A percentile compares a stretch with the other conserved stretches of the same genome.
These are phyloP conservation scores for Cavia porcellus DNA, from an alignment of 2,113 vertebrate species.

Conservation along the genomic window DNA sequence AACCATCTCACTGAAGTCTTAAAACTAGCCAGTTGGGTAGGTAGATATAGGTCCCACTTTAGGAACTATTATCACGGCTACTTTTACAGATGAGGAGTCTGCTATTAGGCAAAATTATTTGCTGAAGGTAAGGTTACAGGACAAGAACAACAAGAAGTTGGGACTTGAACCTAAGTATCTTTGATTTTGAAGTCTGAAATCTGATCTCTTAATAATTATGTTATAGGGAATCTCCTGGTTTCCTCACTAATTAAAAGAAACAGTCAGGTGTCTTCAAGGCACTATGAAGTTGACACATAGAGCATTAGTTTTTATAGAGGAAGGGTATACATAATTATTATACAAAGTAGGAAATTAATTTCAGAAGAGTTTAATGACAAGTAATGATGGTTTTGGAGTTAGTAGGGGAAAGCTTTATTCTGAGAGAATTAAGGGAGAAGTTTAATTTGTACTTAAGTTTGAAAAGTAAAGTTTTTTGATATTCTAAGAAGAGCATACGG, in stretches of 20 bases:
- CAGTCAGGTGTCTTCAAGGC: not conserved
- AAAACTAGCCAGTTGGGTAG: not conserved
- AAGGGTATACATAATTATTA: not conserved
- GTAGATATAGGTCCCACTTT: not conserved
- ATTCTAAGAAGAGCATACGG: not conserved
- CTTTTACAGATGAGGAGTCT: not conserved
- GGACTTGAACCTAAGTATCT: not conserved
- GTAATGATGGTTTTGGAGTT: not conserved
- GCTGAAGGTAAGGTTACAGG: not conserved
- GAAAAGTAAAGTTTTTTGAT: not conserved
- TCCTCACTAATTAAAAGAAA: not conserved
- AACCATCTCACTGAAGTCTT: not conserved
- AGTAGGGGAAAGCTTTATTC: not conserved
- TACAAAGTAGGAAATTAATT: not conserved
- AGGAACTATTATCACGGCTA: not conserved
- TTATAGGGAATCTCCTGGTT: not conserved
- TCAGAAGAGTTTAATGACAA: not conserved
- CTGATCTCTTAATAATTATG: not conserved
- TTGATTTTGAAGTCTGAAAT: not conserved
- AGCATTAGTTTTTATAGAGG: not conserved
- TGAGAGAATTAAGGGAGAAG: not conserved
- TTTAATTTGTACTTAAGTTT: not conserved
- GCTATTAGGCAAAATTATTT: not conserved
- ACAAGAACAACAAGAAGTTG: not conserved
- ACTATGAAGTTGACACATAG: not conserved